Conservation (phyloP, 1,140 invertebrate genomes). For the Trichonephila inaurata region DNA sequence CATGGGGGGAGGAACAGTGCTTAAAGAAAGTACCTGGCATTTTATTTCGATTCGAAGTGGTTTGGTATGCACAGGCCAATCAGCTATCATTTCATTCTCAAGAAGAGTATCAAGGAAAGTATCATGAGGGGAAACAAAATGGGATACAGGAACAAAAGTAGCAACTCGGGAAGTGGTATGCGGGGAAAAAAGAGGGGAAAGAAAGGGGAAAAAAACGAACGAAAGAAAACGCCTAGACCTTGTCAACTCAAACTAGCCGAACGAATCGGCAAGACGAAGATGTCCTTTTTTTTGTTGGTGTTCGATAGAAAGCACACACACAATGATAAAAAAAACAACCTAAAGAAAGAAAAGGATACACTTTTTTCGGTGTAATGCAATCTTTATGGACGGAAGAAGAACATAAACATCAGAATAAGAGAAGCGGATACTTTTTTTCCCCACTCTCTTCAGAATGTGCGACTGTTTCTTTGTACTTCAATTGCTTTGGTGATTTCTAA, state of each 20-base stretch:
- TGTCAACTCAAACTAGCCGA: slow-evolving; percentile 61
- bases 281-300: slow-evolving; percentile 44
- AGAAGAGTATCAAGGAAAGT: slow-evolving; percentile 17
- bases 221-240: slow-evolving; percentile 33
- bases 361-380: slow-evolving; percentile 51
- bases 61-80: slow-evolving; percentile 3
- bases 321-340: background rate
- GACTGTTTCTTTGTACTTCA: slow-evolving; percentile 53
- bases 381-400: slow-evolving; percentile 62
- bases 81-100: slow-evolving; percentile 1
- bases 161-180: background rate
- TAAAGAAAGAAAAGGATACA: background rate
- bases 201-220: background rate
- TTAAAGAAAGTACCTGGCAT: background rate
- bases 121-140: slow-evolving; percentile 10
- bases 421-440: background rate
- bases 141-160: background rate
- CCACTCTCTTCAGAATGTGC: slow-evolving; percentile 9
- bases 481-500: slow-evolving; percentile 58
- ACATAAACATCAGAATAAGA: slow-evolving; percentile 55
- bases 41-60: background rate
- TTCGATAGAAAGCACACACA: slow-evolving; percentile 28
- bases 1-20: background rate
- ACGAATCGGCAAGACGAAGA: slow-evolving; percentile 28
- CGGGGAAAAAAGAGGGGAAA: background rate